A percentile compares a stretch with the other conserved stretches of the same genome.
Evolutionary conservation across 2,797 vertebrate genomes (phyloP).

Genomic region (Gymnoscopelus microlampas): DNA sequence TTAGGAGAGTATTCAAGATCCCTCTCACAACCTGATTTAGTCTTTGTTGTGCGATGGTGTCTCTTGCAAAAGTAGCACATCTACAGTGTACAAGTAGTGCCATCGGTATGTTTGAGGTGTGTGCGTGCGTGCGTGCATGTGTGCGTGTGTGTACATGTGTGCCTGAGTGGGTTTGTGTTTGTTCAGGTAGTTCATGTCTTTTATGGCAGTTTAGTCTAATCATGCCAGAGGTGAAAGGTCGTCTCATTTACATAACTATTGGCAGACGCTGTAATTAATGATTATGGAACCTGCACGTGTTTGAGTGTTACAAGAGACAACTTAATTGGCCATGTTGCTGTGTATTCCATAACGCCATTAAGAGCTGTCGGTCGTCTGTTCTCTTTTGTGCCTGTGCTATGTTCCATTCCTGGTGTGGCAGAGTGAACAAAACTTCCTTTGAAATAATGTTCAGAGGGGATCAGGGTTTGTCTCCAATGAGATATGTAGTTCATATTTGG

Average conservation of each 20-base stretch:
- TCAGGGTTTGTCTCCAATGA: too few species aligned
- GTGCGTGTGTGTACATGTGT: background rate
- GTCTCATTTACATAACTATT: slow-evolving; percentile 38
- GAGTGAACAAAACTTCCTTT: background rate
- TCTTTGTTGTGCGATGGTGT: too few species aligned
- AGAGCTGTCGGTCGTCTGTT: background rate
- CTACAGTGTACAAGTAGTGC: too few species aligned
- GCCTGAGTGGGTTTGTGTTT: background rate
- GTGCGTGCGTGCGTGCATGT: slow-evolving; percentile 12
- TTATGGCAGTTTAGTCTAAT: slow-evolving; percentile 12
- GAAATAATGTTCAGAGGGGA: background rate
- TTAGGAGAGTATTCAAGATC: slow-evolving; percentile 68
- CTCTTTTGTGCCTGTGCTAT: slow-evolving; percentile 2
- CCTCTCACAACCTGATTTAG: slow-evolving; percentile 28
- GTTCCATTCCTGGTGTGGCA: background rate
- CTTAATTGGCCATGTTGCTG: slow-evolving; percentile 4
- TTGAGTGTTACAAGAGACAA: background rate
- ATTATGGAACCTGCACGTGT: background rate
- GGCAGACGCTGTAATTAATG: slow-evolving; percentile 14
- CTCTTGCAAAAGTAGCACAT: too few species aligned
- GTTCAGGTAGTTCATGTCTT: background rate
- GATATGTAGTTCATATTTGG: too few species aligned
- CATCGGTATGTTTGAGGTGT: background rate
- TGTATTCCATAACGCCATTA: slow-evolving; percentile 3
- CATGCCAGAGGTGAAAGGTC: slow-evolving; percentile 44